phyloP scores from a whole-genome alignment of 2,797 vertebrate genomes.

The Microctenopoma stevenorrisi region DNA sequence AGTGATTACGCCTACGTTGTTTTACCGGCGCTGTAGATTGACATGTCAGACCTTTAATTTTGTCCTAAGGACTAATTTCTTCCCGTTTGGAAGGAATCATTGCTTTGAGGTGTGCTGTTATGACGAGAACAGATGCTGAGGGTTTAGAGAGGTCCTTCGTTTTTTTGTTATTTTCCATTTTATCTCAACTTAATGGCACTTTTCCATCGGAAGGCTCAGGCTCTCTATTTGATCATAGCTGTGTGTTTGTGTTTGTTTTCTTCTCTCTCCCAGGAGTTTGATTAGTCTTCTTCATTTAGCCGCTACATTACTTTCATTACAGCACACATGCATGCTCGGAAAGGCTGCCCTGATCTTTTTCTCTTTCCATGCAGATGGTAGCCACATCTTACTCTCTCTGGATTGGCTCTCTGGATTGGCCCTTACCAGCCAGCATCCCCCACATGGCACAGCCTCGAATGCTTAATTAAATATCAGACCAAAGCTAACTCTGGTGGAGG shows the following conservation, averaged over 20 bases:
- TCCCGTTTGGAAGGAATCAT: constrained; percentile 22
- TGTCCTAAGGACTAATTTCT: not conserved
- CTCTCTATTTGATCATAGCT: constrained; percentile 39
- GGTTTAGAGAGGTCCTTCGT: constrained; percentile 7
- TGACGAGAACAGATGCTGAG: constrained; percentile 32
- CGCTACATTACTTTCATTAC: constrained; percentile 65
- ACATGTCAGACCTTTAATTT: constrained; percentile 9
- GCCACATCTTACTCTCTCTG: constrained; percentile 51
- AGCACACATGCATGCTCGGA: constrained; percentile 41
- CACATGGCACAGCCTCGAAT: constrained; percentile 58
- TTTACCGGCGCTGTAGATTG: constrained; percentile 12
- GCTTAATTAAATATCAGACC: constrained; percentile 77
- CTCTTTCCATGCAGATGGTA: constrained; percentile 60
- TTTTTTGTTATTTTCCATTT: not conserved
- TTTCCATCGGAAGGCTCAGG: constrained; percentile 26
- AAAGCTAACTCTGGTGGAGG: constrained; percentile 58
- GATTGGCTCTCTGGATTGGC: constrained; percentile 49
- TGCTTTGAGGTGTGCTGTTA: constrained; percentile 2
- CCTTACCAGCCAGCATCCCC: constrained; percentile 56
- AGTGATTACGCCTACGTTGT: constrained; percentile 9
- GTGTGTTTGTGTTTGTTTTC: constrained; percentile 49
- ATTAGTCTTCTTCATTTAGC: constrained; percentile 64
- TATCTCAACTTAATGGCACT: constrained; percentile 16
- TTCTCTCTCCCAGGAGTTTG: constrained; percentile 63
- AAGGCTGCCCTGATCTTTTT: constrained; percentile 45